Evolutionary conservation across 1,140 invertebrate genomes (phyloP), one percentile per base, ranked within the genome.

Genomic region (Schlechtendalia chinensis): DNA sequence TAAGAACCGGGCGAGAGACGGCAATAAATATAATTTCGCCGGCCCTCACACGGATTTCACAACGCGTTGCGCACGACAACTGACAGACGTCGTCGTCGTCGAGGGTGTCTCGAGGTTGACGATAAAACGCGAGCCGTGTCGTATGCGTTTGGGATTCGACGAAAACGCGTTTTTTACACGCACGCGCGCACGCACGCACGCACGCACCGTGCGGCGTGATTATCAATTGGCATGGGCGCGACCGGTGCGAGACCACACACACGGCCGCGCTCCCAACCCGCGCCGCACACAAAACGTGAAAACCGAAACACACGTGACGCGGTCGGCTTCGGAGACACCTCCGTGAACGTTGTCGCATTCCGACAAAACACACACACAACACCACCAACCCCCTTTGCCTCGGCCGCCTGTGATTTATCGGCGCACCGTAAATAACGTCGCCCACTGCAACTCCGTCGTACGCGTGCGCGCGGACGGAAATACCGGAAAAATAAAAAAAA

Each of bases 141-240:
- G n/a, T n/a, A n/a, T n/a, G n/a, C n/a, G n/a, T 45, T 45, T 69
- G 45, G 50, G 53, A 71, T 71, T 53, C 47, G 47, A 54, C 14
- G 53, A 72, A 11, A 29, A 72, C 27, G 27, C 47, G 22, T 50
- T 67, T 67, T 50, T 27, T 59, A 39, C 45, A 74, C 50, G 19
- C 19, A 53, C 16, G 14, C 1, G 5, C 3, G n/a, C 16, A 12
- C 14, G 16, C 16, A 63, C 27, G 32, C 14, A 19, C 4, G 11
- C 27, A 69, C 27, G 47, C 39, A 22, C n/a, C n/a, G n/a, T n/a
- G n/a, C n/a, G n/a, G n/a, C n/a, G n/a, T n/a, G n/a, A 59, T 27
- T 79, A 79, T 79, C 75, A 79, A 79, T 79, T 79, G 75, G 58
- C 75, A 61, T 45, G 75, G 75, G 39, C 39, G 63, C 75, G 75